A percentile compares a stretch with the other conserved stretches of the same genome.
These are phyloP conservation scores for Venusia cambrica DNA, from an alignment of 2,888 invertebrate species.

Conservation along the genomic window DNA sequence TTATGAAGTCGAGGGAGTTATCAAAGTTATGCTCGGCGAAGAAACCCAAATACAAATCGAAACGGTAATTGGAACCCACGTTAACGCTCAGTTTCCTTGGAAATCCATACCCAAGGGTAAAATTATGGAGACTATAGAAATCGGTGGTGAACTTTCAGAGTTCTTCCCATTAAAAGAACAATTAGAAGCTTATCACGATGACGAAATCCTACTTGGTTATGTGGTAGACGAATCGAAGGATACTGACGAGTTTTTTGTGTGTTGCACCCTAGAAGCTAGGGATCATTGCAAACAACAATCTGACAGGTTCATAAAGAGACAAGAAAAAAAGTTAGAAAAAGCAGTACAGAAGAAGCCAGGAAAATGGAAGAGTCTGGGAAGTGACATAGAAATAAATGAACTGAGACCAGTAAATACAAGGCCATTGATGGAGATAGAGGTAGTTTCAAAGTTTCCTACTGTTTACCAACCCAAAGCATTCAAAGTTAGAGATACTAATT, in stretches of 20 bases:
- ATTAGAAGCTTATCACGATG: slow-evolving; percentile 58
- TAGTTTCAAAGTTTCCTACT: slow-evolving; percentile 83
- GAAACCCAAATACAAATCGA: slow-evolving; percentile 83
- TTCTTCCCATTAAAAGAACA: slow-evolving; percentile 57
- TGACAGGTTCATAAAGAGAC: slow-evolving; percentile 76
- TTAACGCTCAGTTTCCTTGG: slow-evolving; percentile 89
- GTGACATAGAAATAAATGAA: slow-evolving; percentile 83
- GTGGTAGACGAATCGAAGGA: slow-evolving; percentile 82
- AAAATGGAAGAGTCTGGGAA: slow-evolving; percentile 83
- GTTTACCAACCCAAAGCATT: slow-evolving; percentile 68
- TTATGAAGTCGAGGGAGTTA: slow-evolving; percentile 80
- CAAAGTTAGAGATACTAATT: slow-evolving; percentile 73
- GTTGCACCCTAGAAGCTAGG: slow-evolving; percentile 78
- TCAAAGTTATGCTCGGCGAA: slow-evolving; percentile 73
- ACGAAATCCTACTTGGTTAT: slow-evolving; percentile 83
- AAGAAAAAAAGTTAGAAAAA: slow-evolving; percentile 79
- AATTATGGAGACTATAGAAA: slow-evolving; percentile 82
- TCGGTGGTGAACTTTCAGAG: slow-evolving; percentile 76
- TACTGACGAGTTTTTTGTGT: slow-evolving; percentile 86
- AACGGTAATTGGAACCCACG: slow-evolving; percentile 84
- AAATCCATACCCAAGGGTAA: slow-evolving; percentile 82
- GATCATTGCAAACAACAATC: slow-evolving; percentile 77
- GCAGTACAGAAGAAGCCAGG: slow-evolving; percentile 79
- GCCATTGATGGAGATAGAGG: slow-evolving; percentile 84
- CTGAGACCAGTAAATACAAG: slow-evolving; percentile 74